Conservation (phyloP, 2,797 vertebrate genomes). For the Cryptoprocta ferox region DNA sequence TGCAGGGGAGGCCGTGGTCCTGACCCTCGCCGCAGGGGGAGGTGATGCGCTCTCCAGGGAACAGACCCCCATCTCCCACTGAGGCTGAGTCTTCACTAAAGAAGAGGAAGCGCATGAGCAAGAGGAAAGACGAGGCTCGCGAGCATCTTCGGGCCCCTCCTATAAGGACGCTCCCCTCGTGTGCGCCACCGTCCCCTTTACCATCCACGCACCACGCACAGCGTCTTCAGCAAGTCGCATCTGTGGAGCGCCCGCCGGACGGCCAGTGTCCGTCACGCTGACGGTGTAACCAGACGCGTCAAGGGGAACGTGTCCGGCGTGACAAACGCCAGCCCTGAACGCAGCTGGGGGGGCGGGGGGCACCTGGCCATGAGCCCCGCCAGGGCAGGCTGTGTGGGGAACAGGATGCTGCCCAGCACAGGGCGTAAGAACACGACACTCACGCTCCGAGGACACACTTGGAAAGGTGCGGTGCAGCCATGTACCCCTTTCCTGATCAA, state of each 20-base stretch:
- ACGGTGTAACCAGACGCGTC: not conserved
- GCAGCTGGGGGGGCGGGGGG: not conserved
- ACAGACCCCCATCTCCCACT: too few relatives aligned
- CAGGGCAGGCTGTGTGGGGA: not conserved
- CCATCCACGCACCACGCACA: not conserved
- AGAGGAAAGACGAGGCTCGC: not conserved
- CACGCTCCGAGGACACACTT: not conserved
- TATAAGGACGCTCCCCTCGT: not conserved
- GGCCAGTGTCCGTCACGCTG: not conserved
- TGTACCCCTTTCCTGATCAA: not conserved
- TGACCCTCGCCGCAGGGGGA: too few relatives aligned
- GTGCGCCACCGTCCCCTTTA: not conserved
- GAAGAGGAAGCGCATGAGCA: not conserved
- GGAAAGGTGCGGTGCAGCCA: not conserved
- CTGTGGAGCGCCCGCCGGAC: too few relatives aligned
- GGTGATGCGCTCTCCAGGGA: not conserved
- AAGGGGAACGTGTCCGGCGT: not conserved
- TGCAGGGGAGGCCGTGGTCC: fast-evolving
- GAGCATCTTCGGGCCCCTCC: not conserved
- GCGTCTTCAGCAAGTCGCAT: not conserved
- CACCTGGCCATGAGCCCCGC: not conserved
- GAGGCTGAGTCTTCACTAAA: not conserved
- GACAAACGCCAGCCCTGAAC: too few relatives aligned
- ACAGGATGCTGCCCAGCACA: not conserved
- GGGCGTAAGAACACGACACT: not conserved